A percentile compares a stretch with the other conserved stretches of the same genome.
Conservation (phyloP, 1,140 invertebrate species). For the Drosophila funebris region DNA sequence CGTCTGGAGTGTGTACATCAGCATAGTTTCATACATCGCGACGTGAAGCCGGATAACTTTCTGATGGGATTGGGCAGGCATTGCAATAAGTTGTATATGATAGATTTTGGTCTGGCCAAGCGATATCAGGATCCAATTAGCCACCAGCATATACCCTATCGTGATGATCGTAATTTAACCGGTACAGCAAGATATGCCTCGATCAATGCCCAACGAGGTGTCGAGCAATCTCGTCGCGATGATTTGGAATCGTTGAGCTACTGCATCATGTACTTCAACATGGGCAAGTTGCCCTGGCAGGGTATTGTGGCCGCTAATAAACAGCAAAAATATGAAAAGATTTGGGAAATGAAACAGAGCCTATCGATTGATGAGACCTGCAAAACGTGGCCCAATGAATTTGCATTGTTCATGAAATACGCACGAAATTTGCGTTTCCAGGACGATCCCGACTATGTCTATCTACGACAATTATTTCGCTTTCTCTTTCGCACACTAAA, state of each 20-base stretch:
- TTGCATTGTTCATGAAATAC: slow-evolving; percentile 98
- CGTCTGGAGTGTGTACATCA: slow-evolving; percentile 98
- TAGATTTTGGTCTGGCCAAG: slow-evolving; percentile 99
- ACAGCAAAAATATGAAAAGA: slow-evolving; percentile 98
- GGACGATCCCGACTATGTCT: slow-evolving; percentile 97
- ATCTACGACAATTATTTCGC: slow-evolving; percentile 97
- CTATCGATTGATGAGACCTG: slow-evolving; percentile 97
- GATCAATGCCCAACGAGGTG: slow-evolving; percentile 91
- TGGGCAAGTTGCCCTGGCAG: slow-evolving; percentile 98
- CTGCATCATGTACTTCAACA: slow-evolving; percentile 99
- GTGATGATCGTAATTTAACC: slow-evolving; percentile 99
- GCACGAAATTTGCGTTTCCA: slow-evolving; percentile 97
- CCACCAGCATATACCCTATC: slow-evolving; percentile 96
- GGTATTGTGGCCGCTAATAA: slow-evolving; percentile 97
- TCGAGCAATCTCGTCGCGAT: slow-evolving; percentile 94
- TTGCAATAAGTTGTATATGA: slow-evolving; percentile 96
- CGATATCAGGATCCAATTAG: slow-evolving; percentile 96
- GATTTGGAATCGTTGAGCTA: slow-evolving; percentile 98
- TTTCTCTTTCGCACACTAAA: slow-evolving; percentile 97
- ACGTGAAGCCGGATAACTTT: slow-evolving; percentile 99
- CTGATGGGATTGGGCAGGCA: slow-evolving; percentile 98
- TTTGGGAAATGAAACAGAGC: slow-evolving; percentile 98
- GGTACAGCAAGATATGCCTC: slow-evolving; percentile 91
- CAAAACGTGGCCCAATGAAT: slow-evolving; percentile 94
- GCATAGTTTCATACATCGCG: slow-evolving; percentile 98